A percentile compares a stretch with the other conserved stretches of the same genome.
These are phyloP conservation scores for human DNA, from an alignment of 2,113 vertebrate genomes.

Conservation along the genomic window DNA sequence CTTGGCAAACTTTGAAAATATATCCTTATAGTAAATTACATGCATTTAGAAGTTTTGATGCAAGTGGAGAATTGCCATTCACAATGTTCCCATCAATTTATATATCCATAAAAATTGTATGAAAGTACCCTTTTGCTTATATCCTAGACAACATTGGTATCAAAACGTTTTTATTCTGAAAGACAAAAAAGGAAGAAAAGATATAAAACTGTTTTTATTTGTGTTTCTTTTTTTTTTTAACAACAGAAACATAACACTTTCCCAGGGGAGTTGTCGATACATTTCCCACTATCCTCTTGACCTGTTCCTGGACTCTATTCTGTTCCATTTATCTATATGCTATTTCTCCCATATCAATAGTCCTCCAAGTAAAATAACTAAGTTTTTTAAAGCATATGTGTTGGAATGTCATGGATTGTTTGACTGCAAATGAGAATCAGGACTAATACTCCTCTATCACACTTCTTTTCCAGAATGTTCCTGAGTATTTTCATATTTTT, in stretches of 20 bases:
- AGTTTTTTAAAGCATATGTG: neutral
- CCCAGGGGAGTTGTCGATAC: neutral
- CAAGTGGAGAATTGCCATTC: neutral
- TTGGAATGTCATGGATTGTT: neutral
- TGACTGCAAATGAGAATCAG: neutral
- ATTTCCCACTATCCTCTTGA: neutral
- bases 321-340: neutral
- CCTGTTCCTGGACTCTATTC: neutral
- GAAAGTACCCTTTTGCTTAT: neutral
- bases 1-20: neutral
- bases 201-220: neutral
- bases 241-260: neutral
- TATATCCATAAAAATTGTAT: neutral
- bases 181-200: neutral
- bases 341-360: neutral
- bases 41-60: slow-evolving; percentile 43
- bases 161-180: neutral
- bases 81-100: slow-evolving; percentile 13
- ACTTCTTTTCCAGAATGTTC: slow-evolving; percentile 14
- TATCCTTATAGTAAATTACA: neutral
- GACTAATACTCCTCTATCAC: neutral
- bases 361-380: neutral
- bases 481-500: slow-evolving; percentile 10
- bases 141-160: neutral
- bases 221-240: slow-evolving; percentile 11